These are phyloP conservation scores for Antitype chi DNA, from an alignment of 2,888 invertebrate species.

Conservation along the genomic window DNA sequence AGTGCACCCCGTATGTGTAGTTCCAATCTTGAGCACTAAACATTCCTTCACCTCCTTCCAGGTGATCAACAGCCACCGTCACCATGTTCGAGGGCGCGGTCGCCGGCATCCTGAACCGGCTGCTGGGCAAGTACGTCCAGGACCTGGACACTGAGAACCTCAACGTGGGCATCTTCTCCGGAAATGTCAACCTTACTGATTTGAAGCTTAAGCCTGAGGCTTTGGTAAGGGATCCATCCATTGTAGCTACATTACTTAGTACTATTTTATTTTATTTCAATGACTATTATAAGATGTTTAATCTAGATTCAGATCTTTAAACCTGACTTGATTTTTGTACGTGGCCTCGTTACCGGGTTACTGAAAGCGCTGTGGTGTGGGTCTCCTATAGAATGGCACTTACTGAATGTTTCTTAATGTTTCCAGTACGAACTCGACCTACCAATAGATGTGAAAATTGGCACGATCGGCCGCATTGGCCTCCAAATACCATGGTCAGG, in stretches of 20 bases:
- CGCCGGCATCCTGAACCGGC: constrained; percentile 94
- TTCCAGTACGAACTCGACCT: constrained; percentile 95
- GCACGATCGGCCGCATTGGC: constrained; percentile 94
- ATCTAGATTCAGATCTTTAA: neutral
- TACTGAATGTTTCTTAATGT: neutral
- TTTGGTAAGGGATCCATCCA: constrained; percentile 89
- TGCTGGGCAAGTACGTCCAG: constrained; percentile 95
- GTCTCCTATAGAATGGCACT: too few species aligned
- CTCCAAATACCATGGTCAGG: constrained; percentile 95
- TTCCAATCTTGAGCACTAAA: neutral
- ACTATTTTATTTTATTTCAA: neutral
- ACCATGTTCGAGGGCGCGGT: constrained; percentile 95
- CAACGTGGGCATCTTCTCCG: constrained; percentile 95
- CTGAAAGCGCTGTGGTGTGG: neutral
- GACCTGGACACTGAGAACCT: constrained; percentile 96
- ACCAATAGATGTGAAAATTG: constrained; percentile 95
- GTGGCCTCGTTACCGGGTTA: neutral
- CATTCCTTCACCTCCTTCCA: constrained; percentile 18
- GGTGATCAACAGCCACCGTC: constrained; percentile 58
- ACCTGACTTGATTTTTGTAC: neutral
- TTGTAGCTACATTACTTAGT: neutral
- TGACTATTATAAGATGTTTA: neutral
- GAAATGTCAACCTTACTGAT: constrained; percentile 94
- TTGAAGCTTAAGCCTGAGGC: constrained; percentile 95
- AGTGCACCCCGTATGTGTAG: neutral